Evolutionary conservation across 2,888 invertebrate genomes (phyloP), one percentile per base, ranked within the genome.

Genomic region (Helobdella robusta): DNA sequence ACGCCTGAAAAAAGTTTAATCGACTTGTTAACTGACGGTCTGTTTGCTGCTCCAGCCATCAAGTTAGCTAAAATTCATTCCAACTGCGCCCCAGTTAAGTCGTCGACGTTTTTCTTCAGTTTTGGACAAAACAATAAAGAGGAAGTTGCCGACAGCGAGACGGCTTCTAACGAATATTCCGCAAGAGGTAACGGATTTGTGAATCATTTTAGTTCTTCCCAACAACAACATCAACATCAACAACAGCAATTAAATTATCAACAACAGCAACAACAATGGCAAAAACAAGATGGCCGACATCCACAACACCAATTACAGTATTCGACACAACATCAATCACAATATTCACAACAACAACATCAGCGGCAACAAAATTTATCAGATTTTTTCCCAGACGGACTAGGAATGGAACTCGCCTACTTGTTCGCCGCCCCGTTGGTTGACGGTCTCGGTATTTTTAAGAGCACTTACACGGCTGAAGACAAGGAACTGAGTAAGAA

Each of bases 51-150:
- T 2, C 89, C 89, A 0, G 86, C 90, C 54, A 87, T 92, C 30
- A 86, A 88, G 75, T 89, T 91, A 18, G 91, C 89, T 1, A 89
- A 91, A 80, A 84, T 90, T 61, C 92, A 92, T 81, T 89, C 91
- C 25, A 73, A 76, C 68, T 83, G 88, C 32, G 48, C 61, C 66
- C 72, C 74, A 67, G 73, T 74, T 25, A 25, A 54, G 5, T 8
- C 54, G 85, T 50, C 73, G 56, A 79, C 78, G 2, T 80, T 75
- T 70, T 72, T 79, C 59, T 80, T 78, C 68, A 88, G 89, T n/a
- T 87, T 67, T 35, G 61, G 64, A 1, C 36, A 36, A 6, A 60
- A 36, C 20, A 44, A 35, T 1, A 40, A 46, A 25, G 48, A 52
- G 23, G 28, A 28, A 11, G 36, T 25, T 6, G 46, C 25, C 52